Evolutionary conservation across 2,113 vertebrate species (phyloP).

Genomic region (Nesospiza acunhae): DNA sequence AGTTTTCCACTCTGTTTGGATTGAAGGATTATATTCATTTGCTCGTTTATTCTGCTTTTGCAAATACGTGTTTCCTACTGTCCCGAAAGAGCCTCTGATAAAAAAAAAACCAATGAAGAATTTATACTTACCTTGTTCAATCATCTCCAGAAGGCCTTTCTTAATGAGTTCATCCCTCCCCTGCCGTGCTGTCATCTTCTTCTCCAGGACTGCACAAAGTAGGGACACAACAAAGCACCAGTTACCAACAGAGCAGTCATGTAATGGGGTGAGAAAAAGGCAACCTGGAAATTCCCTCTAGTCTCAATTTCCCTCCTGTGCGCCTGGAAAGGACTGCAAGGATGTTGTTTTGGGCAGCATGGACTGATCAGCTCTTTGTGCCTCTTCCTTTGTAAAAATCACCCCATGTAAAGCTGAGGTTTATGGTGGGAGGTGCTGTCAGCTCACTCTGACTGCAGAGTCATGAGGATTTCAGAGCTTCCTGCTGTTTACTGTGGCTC

Average conservation of each 20-base stretch:
- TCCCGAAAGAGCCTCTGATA: neutral
- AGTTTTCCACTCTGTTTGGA: neutral
- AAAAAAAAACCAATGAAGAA: neutral
- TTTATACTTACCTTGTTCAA: slow-evolving; percentile 81
- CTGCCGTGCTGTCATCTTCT: slow-evolving; percentile 83
- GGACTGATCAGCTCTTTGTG: neutral
- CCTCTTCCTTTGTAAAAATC: neutral
- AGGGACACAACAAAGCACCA: slow-evolving; percentile 16
- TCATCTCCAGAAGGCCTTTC: slow-evolving; percentile 84
- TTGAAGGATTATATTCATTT: neutral
- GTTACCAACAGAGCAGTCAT: neutral
- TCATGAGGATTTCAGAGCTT: fast-evolving
- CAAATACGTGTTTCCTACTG: neutral
- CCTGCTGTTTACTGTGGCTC: neutral
- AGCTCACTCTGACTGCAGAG: neutral
- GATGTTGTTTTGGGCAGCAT: neutral
- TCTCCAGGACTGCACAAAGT: slow-evolving; percentile 81
- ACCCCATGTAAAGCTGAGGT: neutral
- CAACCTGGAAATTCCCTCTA: neutral
- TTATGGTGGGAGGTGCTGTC: neutral
- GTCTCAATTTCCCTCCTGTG: neutral
- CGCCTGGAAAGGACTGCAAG: neutral
- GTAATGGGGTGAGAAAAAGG: neutral
- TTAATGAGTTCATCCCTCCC: slow-evolving; percentile 85
- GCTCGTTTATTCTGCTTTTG: neutral